Base-by-base conservation (phyloP, 2,888 invertebrate genomes). In the Euzophera pinguis region DNA sequence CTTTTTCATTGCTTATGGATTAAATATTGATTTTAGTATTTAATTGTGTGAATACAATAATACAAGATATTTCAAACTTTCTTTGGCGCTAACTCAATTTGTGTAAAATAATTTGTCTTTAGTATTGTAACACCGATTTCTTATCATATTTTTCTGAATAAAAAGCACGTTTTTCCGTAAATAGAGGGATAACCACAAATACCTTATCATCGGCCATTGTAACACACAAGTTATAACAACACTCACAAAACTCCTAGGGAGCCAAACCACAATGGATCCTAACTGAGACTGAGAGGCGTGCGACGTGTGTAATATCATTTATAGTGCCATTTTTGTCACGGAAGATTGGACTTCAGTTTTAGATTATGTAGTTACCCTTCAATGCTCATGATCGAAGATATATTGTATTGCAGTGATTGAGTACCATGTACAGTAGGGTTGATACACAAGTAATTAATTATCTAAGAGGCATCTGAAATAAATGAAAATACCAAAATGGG, bases 131-230 rank as follows among this genome's bases (percentile, higher is more conserved):
- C 22, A 22, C 22, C 22, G 22, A 22, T 22, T 22, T 22, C 2
- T 22, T 22, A 22, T n/a, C n/a, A 22, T 22, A 22, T 22, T 22
- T 22, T 5, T 22, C 5, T 22, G 22, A 5, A 2, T 22, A 2
- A 22, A 3, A 3, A 22, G 2, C 22, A 22, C 22, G 22, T 5
- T 22, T 22, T 22, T 22, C 22, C 5, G 5, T 5, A 17, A 41
- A 41, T 22, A 41, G 53, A 52, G 50, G 43, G 34, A 37, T 34
- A 39, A 50, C 47, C 50, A 27, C 39, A 49, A 45, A 56, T 75
- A 87, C 83, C 82, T 78, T 78, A 60, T 74, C 69, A 61, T 86
- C 82, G 63, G 83, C 76, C 88, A 86, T 88, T 53, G 49, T 67
- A 45, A 34, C 60, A 50, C 53, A 62, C 60, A 50, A 53, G 45